Conservation (phyloP, 2,113 vertebrate species). For the Paramormyrops kingsleyae region DNA sequence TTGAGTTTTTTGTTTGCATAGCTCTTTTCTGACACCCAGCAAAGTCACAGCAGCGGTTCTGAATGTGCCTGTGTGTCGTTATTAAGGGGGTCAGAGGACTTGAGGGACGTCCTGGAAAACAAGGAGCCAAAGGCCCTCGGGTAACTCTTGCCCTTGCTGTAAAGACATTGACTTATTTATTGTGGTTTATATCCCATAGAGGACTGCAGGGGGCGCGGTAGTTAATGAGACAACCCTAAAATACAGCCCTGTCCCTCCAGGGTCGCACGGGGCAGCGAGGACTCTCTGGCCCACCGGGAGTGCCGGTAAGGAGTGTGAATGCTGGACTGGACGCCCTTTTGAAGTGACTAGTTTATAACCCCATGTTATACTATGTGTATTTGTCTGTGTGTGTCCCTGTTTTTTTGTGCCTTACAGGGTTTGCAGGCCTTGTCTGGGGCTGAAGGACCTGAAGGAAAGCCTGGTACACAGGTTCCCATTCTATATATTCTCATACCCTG, state of each 20-base stretch:
- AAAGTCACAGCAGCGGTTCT: background rate
- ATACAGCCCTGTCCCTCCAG: constrained; percentile 42
- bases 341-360: background rate
- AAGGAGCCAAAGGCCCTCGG: constrained; percentile 66
- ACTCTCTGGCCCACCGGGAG: constrained; percentile 64
- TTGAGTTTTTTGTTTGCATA: background rate
- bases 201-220: background rate
- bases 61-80: constrained; percentile 10
- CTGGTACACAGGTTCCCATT: constrained; percentile 79
- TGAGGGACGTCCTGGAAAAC: constrained; percentile 60
- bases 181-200: background rate
- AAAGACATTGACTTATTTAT: background rate
- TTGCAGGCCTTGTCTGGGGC: constrained; percentile 60
- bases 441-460: constrained; percentile 71
- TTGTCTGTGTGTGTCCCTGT: constrained; percentile 16
- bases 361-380: constrained; percentile 6
- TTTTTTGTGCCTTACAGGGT: constrained; percentile 57
- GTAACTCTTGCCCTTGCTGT: constrained; percentile 44
- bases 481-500: constrained; percentile 62
- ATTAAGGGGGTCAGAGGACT: constrained; percentile 70
- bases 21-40: background rate
- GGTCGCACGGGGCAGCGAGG: constrained; percentile 70
- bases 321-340: background rate
- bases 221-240: background rate
- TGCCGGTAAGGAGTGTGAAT: constrained; percentile 55